phyloP scores from a whole-genome alignment of 53 echinoderm and acorn worm species.

The Echinometra lucunter region DNA sequence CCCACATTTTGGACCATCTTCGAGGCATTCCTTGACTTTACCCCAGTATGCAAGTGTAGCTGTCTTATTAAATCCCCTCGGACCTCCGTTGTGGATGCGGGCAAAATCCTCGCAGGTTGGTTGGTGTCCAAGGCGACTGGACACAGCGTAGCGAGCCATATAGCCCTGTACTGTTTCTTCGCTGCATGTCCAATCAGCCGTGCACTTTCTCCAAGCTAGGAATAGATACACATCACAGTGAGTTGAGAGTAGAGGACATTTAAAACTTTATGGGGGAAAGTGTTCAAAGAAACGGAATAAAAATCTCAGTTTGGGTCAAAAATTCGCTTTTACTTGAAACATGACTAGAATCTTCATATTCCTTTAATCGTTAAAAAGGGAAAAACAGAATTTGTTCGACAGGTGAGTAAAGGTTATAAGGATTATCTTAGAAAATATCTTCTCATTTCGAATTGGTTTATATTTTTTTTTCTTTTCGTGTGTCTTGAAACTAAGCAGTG shows the following conservation, averaged over 20 bases:
- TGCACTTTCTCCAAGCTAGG: conserved; percentile 85
- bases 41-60: conserved; percentile 76
- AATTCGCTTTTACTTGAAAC: too few species aligned
- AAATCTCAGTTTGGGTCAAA: too few species aligned
- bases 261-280: background rate
- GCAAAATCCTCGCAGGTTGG: conserved; percentile 92
- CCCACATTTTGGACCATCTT: too few species aligned
- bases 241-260: background rate
- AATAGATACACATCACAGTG: background rate
- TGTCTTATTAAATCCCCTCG: conserved; percentile 81
- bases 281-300: too few species aligned
- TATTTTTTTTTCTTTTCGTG: too few species aligned
- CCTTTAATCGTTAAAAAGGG: too few species aligned
- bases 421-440: too few species aligned
- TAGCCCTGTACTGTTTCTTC: conserved; percentile 81
- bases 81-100: conserved; percentile 94
- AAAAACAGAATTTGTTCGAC: too few species aligned
- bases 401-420: too few species aligned
- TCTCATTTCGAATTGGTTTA: too few species aligned
- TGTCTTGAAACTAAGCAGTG: too few species aligned
- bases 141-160: conserved; percentile 82
- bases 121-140: conserved; percentile 70
- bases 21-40: conserved; percentile 76
- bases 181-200: conserved; percentile 74
- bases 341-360: too few species aligned